These are phyloP conservation scores for Corvus cornix DNA, from an alignment of 2,113 vertebrate genomes.

Conservation along the genomic window DNA sequence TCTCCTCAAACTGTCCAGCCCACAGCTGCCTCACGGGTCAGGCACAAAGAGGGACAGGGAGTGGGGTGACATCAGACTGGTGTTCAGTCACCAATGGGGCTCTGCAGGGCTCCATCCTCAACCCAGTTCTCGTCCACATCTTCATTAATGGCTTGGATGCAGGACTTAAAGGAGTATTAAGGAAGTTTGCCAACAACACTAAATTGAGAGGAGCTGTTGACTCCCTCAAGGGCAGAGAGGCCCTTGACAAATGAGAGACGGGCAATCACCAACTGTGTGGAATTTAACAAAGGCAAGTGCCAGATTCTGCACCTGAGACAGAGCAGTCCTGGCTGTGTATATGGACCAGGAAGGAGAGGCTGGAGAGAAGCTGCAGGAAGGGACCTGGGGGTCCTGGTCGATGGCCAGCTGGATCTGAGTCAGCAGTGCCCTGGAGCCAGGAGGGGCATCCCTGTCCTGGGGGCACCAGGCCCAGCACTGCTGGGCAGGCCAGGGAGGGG, in stretches of 20 bases:
- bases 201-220: not conserved
- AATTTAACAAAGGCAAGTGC: not conserved
- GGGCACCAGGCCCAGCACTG: fast-evolving
- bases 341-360: not conserved
- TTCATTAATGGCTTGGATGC: not conserved
- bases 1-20: not conserved
- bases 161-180: not conserved
- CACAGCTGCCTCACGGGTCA: not conserved
- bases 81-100: not conserved
- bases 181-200: not conserved
- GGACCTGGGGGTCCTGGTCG: not conserved
- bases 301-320: not conserved
- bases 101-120: not conserved
- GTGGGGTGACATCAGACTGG: not conserved
- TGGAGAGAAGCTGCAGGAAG: not conserved
- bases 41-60: not conserved
- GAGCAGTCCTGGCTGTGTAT: not conserved
- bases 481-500: fast-evolving
- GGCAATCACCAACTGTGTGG: not conserved
- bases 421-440: not conserved
- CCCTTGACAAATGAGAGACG: not conserved
- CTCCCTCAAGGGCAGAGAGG: not conserved
- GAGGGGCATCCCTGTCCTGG: not conserved
- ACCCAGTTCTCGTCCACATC: not conserved
- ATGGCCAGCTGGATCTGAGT: not conserved